These are phyloP conservation scores for Nixonia krombeini DNA, from an alignment of 1,140 invertebrate species.

Conservation along the genomic window DNA sequence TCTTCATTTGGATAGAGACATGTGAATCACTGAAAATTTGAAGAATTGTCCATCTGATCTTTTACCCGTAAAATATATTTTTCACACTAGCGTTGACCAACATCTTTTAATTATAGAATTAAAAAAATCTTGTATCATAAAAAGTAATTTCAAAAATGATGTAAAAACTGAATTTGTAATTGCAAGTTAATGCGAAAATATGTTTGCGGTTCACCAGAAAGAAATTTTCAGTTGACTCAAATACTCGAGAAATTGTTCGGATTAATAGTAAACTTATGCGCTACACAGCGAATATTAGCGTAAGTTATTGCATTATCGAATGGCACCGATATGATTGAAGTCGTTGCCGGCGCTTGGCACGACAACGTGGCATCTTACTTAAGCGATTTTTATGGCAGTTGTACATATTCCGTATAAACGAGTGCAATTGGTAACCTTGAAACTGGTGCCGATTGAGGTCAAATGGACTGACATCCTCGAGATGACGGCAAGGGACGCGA, in stretches of 20 bases:
- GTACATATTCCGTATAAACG: constrained; percentile 32
- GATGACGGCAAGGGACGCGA: constrained; percentile 23
- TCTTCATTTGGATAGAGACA: neutral
- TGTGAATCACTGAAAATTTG: neutral
- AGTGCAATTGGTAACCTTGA: constrained; percentile 54
- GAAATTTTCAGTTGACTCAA: constrained; percentile 16
- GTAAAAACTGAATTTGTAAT: constrained; percentile 6
- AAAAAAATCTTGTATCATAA: no score
- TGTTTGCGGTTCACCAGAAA: constrained; percentile 4
- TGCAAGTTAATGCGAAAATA: neutral
- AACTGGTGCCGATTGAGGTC: constrained; percentile 51
- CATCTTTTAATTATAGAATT: no score
- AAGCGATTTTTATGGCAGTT: constrained; percentile 53
- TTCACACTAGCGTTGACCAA: no score
- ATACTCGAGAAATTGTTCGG: constrained; percentile 10
- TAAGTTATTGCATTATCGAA: constrained; percentile 37
- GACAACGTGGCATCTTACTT: constrained; percentile 32
- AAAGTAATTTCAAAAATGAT: no score
- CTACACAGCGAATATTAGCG: no score
- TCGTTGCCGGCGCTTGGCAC: constrained; percentile 37
- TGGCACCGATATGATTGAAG: constrained; percentile 42
- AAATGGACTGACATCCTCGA: constrained; percentile 42
- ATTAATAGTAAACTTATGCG: constrained; percentile 7
- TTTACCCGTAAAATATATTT: neutral
- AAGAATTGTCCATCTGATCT: no score